Evolutionary conservation across 2,888 invertebrate species (phyloP), one percentile per base, ranked within the genome.

Genomic region (Volucella inanis): DNA sequence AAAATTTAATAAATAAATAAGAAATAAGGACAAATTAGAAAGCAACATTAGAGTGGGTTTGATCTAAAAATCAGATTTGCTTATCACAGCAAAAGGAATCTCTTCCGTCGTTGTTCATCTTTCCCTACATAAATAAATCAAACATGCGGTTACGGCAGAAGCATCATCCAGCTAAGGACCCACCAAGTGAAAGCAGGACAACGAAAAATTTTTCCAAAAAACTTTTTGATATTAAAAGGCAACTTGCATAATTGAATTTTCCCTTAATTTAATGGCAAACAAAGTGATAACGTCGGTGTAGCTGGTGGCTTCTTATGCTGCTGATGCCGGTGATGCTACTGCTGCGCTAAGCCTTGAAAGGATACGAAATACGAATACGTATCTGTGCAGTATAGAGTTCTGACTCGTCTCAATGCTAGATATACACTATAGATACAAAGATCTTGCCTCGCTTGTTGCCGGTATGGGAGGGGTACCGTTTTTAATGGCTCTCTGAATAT

Each of bases 251-350:
- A 76, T 68, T 76, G 50, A 68, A 76, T 76, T 76, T 76, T 68
- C 76, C 61, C 68, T 76, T 68, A 76, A 76, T 76, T 76, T 76
- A 76, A 76, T 76, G 76, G 76, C 11, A 68, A 76, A 68, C 76
- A 76, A 68, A 76, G 76, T 76, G 68, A 68, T 76, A 76, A 31
- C 31, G 31, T 31, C 31, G 31, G 31, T 31, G 31, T 31, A 31
- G 31, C 31, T 6, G 6, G 31, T 31, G 31, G 31, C 31, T 31
- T 31, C 31, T 31, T 31, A 76, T 61, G 54, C 68, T 68, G 52
- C 68, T 57, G 55, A 14, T 55, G 47, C 38, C 12, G 57, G 39
- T 72, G 31, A n/a, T 18, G 61, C 14, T 57, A 11, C 39, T 22
- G 57, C 57, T 22, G 22, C 38, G 22, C 11, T 45, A 61, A 14